Evolutionary conservation across 35 echinoderm and acorn worm genomes (phyloP), one percentile per base, ranked within the genome.

Genomic region (Lytechinus pictus): DNA sequence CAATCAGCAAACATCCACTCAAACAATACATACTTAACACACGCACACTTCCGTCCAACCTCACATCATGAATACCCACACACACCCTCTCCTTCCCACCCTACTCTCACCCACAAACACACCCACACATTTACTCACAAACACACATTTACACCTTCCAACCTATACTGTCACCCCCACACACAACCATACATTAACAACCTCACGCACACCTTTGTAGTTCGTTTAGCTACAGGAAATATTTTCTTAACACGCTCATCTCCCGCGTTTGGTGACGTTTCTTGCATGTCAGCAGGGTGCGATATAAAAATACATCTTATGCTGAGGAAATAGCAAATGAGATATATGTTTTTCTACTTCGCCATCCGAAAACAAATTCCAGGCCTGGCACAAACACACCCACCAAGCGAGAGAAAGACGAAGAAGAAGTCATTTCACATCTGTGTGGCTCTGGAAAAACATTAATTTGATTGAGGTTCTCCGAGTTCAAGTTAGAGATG

Each of bases 331-430:
- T 54, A 54, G 54, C 52, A 93, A 93, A 55, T 53, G 52, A 57
- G 53, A 54, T 28, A 54, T 57, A 27, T 93, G 92, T 93, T 93
- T 93, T 93, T 93, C 92, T 93, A 93, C 92, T 93, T 57, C 92
- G 10, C 27, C 92, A 53, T 57, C 92, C 55, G 92, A 54, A 54
- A 54, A 93, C 92, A 93, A 93, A 93, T 93, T 93, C 92, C 92
- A 54, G 92, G 54, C 54, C 27, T 57, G 92, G 92, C 92, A 54
- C 54, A 93, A 93, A 93, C 92, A 93, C 92, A 93, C 92, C 92
- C 92, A 93, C 92, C 53, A 93, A 93, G 29, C 92, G 92, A 27
- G 27, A 54, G 92, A 54, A 57, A 93, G 92, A 93, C 55, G 92
- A 57, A 93, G 92, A n/a, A 27, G 54, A 55, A 93, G 92, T 57